Conservation (phyloP, 2,113 vertebrate genomes). For the Myiagra hebetior region DNA sequence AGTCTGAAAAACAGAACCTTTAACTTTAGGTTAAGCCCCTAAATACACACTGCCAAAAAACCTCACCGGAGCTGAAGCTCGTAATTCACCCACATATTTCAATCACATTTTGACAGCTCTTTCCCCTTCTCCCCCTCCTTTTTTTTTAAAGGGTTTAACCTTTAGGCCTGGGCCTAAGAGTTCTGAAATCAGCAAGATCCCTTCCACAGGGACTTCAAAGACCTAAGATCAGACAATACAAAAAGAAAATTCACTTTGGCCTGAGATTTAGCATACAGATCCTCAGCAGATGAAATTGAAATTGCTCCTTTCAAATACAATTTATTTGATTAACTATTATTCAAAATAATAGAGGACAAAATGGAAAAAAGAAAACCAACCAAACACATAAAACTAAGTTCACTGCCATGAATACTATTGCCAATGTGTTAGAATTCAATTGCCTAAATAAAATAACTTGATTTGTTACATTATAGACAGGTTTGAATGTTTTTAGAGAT, state of each 20-base stretch:
- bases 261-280: background rate
- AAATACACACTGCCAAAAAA: background rate
- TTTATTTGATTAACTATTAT: background rate
- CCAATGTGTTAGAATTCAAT: background rate
- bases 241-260: constrained; percentile 1
- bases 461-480: background rate
- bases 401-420: background rate
- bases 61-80: background rate
- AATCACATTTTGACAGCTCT: constrained; percentile 3
- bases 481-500: background rate
- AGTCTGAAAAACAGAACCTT: constrained; percentile 23
- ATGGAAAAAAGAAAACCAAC: background rate
- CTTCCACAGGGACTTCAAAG: constrained; percentile 14
- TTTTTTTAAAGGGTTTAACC: background rate
- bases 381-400: background rate
- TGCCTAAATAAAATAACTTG: background rate
- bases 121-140: background rate
- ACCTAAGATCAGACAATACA: background rate
- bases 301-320: background rate
- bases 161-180: background rate
- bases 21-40: constrained; percentile 24
- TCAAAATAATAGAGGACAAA: background rate
- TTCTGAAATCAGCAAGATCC: constrained; percentile 8
- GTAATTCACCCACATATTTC: background rate
- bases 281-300: background rate